Base-by-base conservation (phyloP, 2,113 vertebrate species). In the Atrichornis clamosus region DNA sequence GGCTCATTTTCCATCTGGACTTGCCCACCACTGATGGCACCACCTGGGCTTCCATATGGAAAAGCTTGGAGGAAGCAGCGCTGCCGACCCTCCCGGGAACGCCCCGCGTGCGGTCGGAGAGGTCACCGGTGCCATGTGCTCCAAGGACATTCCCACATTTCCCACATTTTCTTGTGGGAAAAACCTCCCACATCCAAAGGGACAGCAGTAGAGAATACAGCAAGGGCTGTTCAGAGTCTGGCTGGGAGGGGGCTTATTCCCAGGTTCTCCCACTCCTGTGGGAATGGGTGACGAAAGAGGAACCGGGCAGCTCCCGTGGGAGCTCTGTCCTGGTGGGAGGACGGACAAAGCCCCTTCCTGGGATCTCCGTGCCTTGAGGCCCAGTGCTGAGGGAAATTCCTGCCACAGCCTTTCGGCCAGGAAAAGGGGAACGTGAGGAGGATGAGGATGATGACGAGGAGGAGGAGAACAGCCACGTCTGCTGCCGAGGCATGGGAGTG, bases 201-300 rank as follows among this genome's bases (percentile, higher is more conserved):
- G 47, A 22, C 30, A 33, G 64, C 0, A 0, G 10, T 32, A 14
- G 70, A 35, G 53, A 60, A 58, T 2, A 5, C 26, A 12, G 6
- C 14, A 17, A 33, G 46, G 22, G 19, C 46, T 76, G 55, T 50
- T 28, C 26, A 2, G n/a, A 42, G 50, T 24, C 22, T 50, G 27
- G 49, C 8, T 72, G 67, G 56, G 60, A 70, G 9, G 39, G 47
- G n/a, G 8, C 4, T 81, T 23, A 8, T 37, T 58, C 58, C 75
- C 7, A 1, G 15, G 15, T 59, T 32, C 58, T 41, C 56, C n/a
- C 1, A 0, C n/a, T 58, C 21, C 64, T 14, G 7, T 22, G 75
- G 88, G 42, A 83, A 80, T 1, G 1, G 28, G 15, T 6, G 87
- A 39, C 35, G 30, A 63, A 68, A 12, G n/a, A 1, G 2, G 37